Base-by-base conservation (phyloP, 2,888 invertebrate genomes). In the Seira sanloemensis region DNA sequence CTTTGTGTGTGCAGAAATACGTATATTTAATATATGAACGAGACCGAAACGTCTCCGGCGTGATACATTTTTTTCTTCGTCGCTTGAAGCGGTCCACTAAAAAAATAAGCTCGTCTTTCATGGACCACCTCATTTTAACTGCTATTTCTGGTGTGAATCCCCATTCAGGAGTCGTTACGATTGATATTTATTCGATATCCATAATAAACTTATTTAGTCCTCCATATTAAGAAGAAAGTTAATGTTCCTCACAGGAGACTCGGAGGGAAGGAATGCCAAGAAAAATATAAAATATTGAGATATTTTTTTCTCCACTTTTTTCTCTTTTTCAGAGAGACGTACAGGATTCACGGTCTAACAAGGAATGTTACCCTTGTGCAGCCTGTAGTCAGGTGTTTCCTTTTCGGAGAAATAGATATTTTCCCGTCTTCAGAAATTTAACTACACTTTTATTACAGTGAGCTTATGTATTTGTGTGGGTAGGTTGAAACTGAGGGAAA, bases 91-190 rank as follows among this genome's bases (percentile, higher is more conserved):
- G 58, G 58, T 58, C 58, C 58, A 58, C 58, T n/a, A 58, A 58
- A 58, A 58, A 58, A 58, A 58, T 58, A 58, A 58, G 18, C 58
- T 58, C n/a, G n/a, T 58, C n/a, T 58, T 58, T 18, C 9, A n/a
- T 18, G n/a, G 58, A 58, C 58, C 58, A 58, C 58, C 71, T 26
- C 69, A 21, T 19, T 72, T 54, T 72, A n/a, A 50, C 54, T 21
- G 46, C 50, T 72, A 72, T 37, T 62, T 58, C 65, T 19, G 65
- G 72, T 77, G 68, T 66, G 73, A 82, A 9, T 82, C 82, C n/a
- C 77, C 82, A 82, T 82, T 82, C 82, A 82, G 77, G 77, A 82
- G 82, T 82, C 72, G 72, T 82, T 82, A 82, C 72, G 72, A 73
- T 82, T 73, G 82, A 82, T 77, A 82, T 82, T 77, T 82, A 77